Base-by-base conservation (phyloP, 2,113 vertebrate species). In the Mionectes macconnelli region DNA sequence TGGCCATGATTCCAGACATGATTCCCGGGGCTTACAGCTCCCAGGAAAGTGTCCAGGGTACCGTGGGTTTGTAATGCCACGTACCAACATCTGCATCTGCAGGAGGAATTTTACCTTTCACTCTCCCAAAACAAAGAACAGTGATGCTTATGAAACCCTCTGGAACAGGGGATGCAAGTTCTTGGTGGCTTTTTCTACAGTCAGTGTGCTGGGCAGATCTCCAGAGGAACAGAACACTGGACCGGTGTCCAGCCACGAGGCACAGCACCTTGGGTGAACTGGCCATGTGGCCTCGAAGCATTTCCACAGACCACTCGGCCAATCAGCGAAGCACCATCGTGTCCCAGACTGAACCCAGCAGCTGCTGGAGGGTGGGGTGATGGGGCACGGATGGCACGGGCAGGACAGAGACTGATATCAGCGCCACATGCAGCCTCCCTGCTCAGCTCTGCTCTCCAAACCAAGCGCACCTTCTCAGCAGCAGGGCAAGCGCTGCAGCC, bases 331-430 rank as follows among this genome's bases (percentile, higher is more conserved):
- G 62, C 4, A 3, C 17, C 4, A 20, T 8, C 20, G 3, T 3
- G 23, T 31, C 50, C 20, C 50, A 12, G 30, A 30, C 22, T 2
- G 68, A 21, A 31, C 15, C 16, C 56, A 44, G 10, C 88, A 94
- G 77, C 72, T 79, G 77, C 67, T 15, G 35, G 30, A 12, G 21
- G 39, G 55, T 14, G 27, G 37, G 50, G 5, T 0, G 39, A 20
- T 2, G 9, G 1, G n/a, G 28, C 8, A 12, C 0, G 11, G 17
- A 3, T 4, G 4, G 85, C 1, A 8, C 52, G 16, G 52, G 19
- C 87, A 33, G 55, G 35, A 22, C 2, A 50, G 59, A 8, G 16
- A 10, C 40, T 4, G 59, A 22, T 39, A 40, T 6, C 37, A 40
- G 23, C 1, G 31, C 42, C 22, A 4, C 1, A 2, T 7, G 6